These are phyloP conservation scores for Lasioglossum oenotherae DNA, from an alignment of 2,888 invertebrate genomes.

Conservation along the genomic window DNA sequence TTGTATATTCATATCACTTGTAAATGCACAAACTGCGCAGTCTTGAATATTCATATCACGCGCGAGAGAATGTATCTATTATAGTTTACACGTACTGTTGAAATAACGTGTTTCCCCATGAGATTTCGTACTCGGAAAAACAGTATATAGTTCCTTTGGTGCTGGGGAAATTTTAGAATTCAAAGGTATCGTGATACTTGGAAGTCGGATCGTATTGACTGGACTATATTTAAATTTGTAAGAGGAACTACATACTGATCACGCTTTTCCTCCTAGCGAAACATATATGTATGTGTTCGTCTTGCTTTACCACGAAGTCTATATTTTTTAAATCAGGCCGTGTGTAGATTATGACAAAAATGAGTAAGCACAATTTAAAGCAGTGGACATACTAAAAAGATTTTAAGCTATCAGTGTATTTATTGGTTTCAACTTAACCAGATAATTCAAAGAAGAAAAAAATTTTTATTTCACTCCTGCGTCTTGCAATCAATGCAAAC, in stretches of 20 bases:
- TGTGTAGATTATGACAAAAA: neutral
- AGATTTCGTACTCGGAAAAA: neutral
- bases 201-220: neutral
- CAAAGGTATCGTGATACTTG: neutral
- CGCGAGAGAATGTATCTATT: neutral
- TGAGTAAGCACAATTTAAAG: too few species aligned
- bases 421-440: too few species aligned
- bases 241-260: neutral
- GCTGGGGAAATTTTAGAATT: neutral
- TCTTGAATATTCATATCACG: neutral
- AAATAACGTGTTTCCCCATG: neutral
- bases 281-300: neutral
- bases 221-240: slow-evolving; percentile 28
- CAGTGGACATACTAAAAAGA: too few species aligned
- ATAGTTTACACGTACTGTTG: neutral
- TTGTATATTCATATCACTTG: neutral
- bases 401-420: too few species aligned
- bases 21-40: neutral
- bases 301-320: neutral
- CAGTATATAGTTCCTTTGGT: neutral
- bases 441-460: too few species aligned
- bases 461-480: too few species aligned
- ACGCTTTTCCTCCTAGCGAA: neutral
- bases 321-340: neutral
- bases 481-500: too few species aligned